Conservation (phyloP, 2,888 invertebrate species). For the Ischnus inquisitorius region DNA sequence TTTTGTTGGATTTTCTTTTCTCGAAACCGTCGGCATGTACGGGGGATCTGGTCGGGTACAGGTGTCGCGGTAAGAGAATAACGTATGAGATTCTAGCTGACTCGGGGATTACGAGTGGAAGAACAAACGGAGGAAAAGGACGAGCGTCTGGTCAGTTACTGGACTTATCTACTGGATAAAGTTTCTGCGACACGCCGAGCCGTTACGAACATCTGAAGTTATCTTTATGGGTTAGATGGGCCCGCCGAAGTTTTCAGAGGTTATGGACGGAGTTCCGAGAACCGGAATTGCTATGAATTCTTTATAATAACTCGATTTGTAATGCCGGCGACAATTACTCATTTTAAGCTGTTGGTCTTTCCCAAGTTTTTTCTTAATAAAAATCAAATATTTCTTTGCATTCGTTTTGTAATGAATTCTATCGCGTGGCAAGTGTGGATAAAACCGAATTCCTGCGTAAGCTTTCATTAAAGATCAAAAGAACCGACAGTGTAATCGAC, state of each 20-base stretch:
- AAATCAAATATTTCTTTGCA: background rate
- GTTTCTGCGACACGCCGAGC: slow-evolving; percentile 28
- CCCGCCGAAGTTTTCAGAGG: background rate
- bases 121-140: slow-evolving; percentile 44
- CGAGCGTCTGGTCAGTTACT: slow-evolving; percentile 30
- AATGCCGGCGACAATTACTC: background rate
- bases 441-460: slow-evolving; percentile 16
- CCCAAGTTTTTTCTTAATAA: background rate
- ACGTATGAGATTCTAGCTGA: slow-evolving; percentile 24
- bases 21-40: background rate
- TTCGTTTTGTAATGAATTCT: slow-evolving; percentile 3
- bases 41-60: background rate
- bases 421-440: background rate
- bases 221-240: slow-evolving; percentile 37
- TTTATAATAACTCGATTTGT: background rate
- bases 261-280: slow-evolving; percentile 26
- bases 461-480: slow-evolving; percentile 44
- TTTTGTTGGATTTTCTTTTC: background rate
- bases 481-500: slow-evolving; percentile 52
- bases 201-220: slow-evolving; percentile 45
- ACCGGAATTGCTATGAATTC: slow-evolving; percentile 11
- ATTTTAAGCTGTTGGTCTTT: no score
- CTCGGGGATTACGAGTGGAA: slow-evolving; percentile 40
- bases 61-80: slow-evolving; percentile 33
- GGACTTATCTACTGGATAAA: slow-evolving; percentile 45